Conservation (phyloP, 2,888 invertebrate genomes). For the Linyphia triangularis region DNA sequence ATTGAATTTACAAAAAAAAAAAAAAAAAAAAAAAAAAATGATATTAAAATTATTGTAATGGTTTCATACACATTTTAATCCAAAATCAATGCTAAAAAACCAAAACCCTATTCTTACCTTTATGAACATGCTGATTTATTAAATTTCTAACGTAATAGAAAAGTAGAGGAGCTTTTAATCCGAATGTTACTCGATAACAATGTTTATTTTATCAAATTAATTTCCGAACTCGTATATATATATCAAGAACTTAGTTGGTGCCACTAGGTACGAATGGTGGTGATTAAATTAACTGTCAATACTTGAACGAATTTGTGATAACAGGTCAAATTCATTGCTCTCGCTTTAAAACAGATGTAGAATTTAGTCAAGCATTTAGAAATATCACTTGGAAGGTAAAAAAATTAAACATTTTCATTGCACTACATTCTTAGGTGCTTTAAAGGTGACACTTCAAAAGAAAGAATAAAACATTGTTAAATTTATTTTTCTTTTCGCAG, state of each 20-base stretch:
- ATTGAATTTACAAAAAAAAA: too few species aligned
- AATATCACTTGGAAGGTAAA: background rate
- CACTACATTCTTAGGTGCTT: background rate
- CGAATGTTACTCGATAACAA: background rate
- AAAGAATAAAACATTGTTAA: background rate
- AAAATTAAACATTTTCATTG: background rate
- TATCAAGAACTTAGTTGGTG: constrained; percentile 14
- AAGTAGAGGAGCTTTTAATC: background rate
- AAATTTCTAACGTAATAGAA: background rate
- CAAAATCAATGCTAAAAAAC: too few species aligned
- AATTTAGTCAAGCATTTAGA: constrained; percentile 33
- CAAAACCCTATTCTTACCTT: constrained; percentile 5
- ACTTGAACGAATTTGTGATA: background rate
- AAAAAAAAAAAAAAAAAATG: too few species aligned
- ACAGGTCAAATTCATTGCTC: constrained; percentile 26
- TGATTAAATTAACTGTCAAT: constrained; percentile 20
- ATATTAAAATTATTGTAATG: too few species aligned
- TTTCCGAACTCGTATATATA: background rate
- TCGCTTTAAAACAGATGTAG: constrained; percentile 2
- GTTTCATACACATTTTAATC: too few species aligned
- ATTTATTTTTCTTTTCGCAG: background rate
- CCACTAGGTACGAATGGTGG: constrained; percentile 13
- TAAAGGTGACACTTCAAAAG: background rate
- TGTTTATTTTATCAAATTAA: background rate
- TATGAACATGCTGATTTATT: background rate